phyloP scores from a whole-genome alignment of 2,113 vertebrate genomes.

The Nycticebus coucang region DNA sequence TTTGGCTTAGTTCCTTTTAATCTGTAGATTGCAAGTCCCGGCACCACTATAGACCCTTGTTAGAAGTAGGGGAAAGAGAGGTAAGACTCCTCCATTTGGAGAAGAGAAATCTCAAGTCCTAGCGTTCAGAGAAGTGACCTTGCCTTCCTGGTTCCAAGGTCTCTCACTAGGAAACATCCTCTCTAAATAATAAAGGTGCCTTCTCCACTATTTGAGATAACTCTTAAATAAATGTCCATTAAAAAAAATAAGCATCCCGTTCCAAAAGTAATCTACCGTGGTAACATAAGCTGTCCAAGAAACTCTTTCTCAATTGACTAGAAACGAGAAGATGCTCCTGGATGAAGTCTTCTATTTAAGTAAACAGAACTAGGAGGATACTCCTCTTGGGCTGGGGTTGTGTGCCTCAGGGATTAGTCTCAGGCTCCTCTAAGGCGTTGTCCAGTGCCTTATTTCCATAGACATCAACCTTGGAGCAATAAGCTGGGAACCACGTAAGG shows the following conservation, averaged over 20 bases:
- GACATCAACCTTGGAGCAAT: neutral
- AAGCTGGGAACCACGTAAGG: neutral
- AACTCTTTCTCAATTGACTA: neutral
- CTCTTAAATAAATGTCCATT: neutral
- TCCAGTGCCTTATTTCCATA: neutral
- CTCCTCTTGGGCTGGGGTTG: neutral
- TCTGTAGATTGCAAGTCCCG: neutral
- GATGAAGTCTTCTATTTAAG: neutral
- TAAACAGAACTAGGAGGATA: neutral
- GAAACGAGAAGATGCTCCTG: neutral
- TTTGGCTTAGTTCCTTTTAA: neutral
- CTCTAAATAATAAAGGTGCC: slow-evolving; percentile 9
- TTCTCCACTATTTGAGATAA: neutral
- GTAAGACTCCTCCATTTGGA: neutral
- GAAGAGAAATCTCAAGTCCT: neutral
- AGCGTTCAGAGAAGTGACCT: neutral
- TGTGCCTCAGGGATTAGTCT: neutral
- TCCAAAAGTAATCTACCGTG: neutral
- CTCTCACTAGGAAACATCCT: neutral
- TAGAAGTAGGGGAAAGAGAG: neutral
- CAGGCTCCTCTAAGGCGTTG: neutral
- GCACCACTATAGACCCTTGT: neutral
- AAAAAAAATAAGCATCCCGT: slow-evolving; percentile 30
- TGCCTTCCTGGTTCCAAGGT: neutral
- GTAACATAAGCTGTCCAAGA: neutral